Evolutionary conservation across 2,113 vertebrate genomes (phyloP).

Genomic region (Saimiri boliviensis): DNA sequence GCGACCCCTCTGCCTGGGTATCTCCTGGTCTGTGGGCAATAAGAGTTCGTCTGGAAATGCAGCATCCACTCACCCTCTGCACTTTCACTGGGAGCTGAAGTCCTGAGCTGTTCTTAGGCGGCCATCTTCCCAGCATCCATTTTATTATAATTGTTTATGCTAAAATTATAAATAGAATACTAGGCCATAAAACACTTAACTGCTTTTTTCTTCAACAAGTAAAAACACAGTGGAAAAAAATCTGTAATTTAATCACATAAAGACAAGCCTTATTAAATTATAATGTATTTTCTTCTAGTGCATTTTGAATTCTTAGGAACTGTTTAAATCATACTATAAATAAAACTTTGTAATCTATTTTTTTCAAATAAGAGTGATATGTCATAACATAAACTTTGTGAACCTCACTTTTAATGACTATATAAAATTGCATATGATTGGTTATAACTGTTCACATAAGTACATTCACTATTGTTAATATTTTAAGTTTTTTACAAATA

Average conservation of each 20-base stretch:
- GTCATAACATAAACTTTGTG: background rate
- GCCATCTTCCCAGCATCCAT: too few species aligned
- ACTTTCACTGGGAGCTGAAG: too few species aligned
- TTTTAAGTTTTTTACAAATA: background rate
- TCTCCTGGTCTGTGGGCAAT: too few species aligned
- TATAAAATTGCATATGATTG: background rate
- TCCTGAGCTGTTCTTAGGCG: too few species aligned
- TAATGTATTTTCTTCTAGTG: background rate
- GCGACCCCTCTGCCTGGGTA: too few species aligned
- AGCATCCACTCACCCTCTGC: too few species aligned
- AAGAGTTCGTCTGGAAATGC: too few species aligned
- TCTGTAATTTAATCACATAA: background rate
- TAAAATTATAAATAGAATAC: background rate
- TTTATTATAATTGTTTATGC: background rate
- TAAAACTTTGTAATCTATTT: background rate
- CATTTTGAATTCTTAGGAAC: background rate
- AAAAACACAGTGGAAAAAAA: background rate
- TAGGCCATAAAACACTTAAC: background rate
- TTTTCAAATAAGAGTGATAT: background rate
- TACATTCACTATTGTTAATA: background rate
- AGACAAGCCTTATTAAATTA: background rate
- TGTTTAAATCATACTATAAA: slow-evolving; percentile 11
- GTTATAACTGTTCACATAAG: background rate
- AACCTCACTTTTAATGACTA: background rate
- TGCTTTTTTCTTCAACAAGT: background rate